These are phyloP conservation scores for Drosophila elegans DNA, from an alignment of 1,140 invertebrate species.

Conservation along the genomic window DNA sequence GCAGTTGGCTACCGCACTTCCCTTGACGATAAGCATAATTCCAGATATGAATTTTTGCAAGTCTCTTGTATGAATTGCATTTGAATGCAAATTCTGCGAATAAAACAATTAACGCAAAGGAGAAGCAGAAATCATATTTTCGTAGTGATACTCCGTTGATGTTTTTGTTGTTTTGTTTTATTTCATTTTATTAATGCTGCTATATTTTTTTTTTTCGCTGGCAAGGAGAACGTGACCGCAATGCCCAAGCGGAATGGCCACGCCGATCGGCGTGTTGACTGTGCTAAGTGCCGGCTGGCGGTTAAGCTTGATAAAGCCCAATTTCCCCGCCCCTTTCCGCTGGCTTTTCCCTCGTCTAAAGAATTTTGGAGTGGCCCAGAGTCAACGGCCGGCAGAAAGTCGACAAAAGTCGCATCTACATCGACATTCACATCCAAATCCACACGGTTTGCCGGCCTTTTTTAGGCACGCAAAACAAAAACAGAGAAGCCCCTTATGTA, in stretches of 20 bases:
- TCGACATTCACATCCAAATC: conserved; percentile 36
- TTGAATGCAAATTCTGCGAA: conserved; percentile 74
- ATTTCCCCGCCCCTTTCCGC: conserved; percentile 12
- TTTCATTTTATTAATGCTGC: conserved; percentile 33
- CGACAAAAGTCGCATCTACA: conserved; percentile 37
- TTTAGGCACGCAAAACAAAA: conserved; percentile 77
- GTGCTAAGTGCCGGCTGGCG: conserved; percentile 49
- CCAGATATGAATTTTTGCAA: conserved; percentile 28
- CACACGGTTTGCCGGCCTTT: conserved; percentile 60
- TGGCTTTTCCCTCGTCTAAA: conserved; percentile 17
- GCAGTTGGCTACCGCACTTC: conserved; percentile 29
- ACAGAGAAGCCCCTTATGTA: conserved; percentile 48
- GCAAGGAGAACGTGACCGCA: conserved; percentile 77
- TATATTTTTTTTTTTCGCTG: conserved; percentile 23
- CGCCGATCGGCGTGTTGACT: conserved; percentile 46
- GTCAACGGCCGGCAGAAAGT: conserved; percentile 60
- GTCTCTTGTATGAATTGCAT: conserved; percentile 29
- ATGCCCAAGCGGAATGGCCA: conserved; percentile 59
- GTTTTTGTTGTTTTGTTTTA: conserved; percentile 22
- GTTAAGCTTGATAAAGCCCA: conserved; percentile 51
- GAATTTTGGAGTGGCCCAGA: conserved; percentile 63
- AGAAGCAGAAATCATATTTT: conserved; percentile 57
- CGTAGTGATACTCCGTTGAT: conserved; percentile 19
- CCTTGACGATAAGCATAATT: conserved; percentile 60
- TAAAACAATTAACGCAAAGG: conserved; percentile 76